These are phyloP conservation scores for Graphium colonna DNA, from an alignment of 2,888 invertebrate genomes.

Conservation along the genomic window DNA sequence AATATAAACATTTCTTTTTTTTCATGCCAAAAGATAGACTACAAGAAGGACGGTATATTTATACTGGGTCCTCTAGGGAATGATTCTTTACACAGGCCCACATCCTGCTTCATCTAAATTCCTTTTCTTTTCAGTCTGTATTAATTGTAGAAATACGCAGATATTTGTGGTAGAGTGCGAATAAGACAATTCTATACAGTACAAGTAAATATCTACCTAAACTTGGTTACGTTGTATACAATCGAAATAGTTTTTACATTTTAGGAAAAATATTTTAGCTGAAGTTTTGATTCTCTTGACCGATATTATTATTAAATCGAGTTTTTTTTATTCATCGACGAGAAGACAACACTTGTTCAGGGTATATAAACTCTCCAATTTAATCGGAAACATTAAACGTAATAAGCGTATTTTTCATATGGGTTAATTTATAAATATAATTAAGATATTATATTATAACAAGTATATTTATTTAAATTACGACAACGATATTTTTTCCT, in stretches of 20 bases:
- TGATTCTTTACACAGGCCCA: conserved; percentile 26
- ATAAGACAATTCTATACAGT: conserved; percentile 23
- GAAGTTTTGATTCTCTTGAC: conserved; percentile 35
- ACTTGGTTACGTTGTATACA: conserved; percentile 11
- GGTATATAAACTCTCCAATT: conserved; percentile 76
- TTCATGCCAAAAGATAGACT: conserved; percentile 42
- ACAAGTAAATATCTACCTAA: conserved; percentile 13
- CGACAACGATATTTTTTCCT: conserved; percentile 30
- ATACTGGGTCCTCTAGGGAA: conserved; percentile 44
- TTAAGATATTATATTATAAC: conserved; percentile 43
- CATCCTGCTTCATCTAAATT: conserved; percentile 35
- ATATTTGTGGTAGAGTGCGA: conserved; percentile 17
- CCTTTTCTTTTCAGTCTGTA: conserved; percentile 46
- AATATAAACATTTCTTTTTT: conserved; percentile 24
- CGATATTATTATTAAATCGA: conserved; percentile 46
- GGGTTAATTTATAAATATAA: conserved; percentile 63
- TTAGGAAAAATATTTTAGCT: conserved; percentile 14
- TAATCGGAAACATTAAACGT: conserved; percentile 78
- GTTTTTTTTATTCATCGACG: conserved; percentile 63
- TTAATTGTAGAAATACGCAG: conserved; percentile 14
- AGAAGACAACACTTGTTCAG: conserved; percentile 73
- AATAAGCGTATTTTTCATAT: conserved; percentile 79
- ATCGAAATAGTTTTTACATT: conserved; percentile 7
- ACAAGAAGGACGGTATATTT: conserved; percentile 63
- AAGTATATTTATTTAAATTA: conserved; percentile 26